Evolutionary conservation across 2,888 invertebrate species (phyloP).

Genomic region (Parasteatoda lunata): DNA sequence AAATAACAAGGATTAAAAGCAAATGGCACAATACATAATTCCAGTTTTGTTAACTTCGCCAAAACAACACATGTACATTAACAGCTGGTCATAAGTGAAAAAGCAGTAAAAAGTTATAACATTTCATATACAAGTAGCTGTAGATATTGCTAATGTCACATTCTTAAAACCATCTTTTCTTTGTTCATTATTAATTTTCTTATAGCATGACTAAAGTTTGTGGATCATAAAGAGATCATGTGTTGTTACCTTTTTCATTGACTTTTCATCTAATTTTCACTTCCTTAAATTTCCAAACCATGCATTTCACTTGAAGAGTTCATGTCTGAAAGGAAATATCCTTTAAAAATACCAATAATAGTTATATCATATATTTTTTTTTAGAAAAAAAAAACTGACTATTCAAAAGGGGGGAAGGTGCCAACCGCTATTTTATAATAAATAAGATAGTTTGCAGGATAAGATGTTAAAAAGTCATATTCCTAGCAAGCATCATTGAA

Average conservation of each 20-base stretch:
- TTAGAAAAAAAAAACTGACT: no score
- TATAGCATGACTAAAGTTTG: conserved; percentile 48
- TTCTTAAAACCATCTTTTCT: background rate
- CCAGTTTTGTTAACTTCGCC: background rate
- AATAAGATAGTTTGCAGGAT: no score
- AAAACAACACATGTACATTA: background rate
- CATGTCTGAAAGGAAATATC: conserved; percentile 65
- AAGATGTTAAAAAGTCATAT: no score
- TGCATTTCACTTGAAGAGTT: conserved; percentile 47
- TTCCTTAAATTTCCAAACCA: conserved; percentile 56
- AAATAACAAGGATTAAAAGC: background rate
- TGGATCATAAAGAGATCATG: conserved; percentile 57
- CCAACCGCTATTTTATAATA: no score
- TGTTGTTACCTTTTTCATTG: conserved; percentile 62
- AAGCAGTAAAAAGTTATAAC: background rate
- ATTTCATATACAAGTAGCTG: background rate
- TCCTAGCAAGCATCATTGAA: no score
- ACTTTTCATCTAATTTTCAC: conserved; percentile 59
- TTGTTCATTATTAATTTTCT: conserved; percentile 2
- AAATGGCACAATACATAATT: background rate
- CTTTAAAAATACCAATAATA: conserved; percentile 47
- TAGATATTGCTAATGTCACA: background rate
- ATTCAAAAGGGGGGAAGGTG: no score
- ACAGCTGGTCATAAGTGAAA: background rate
- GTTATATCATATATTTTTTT: conserved; percentile 21